phyloP scores from a whole-genome alignment of 2,113 vertebrate genomes.

The Tetraodon nigroviridis region DNA sequence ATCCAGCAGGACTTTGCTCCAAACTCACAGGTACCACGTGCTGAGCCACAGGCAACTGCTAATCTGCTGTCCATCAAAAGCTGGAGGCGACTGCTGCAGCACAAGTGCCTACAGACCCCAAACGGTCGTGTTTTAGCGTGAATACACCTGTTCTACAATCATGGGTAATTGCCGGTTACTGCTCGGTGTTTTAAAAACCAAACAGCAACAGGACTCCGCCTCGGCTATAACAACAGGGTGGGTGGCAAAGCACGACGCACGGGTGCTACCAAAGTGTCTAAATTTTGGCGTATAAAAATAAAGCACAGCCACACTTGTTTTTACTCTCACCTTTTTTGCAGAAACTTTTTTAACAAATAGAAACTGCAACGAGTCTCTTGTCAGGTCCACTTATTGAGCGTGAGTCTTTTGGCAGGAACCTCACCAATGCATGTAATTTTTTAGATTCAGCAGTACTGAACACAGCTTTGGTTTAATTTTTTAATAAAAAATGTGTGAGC shows the following conservation, averaged over 20 bases:
- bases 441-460: slow-evolving; percentile 14
- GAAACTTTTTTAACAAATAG: slow-evolving; percentile 26
- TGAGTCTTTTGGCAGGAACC: slow-evolving; percentile 37
- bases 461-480: slow-evolving; percentile 26
- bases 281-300: no score
- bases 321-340: slow-evolving; percentile 4
- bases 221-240: no score
- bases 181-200: no score
- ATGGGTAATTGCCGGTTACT: slow-evolving; percentile 32
- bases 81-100: no score
- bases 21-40: no score
- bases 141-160: slow-evolving; percentile 13
- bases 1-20: no score
- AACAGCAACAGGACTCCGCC: no score
- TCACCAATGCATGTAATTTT: slow-evolving; percentile 22
- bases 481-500: slow-evolving; percentile 14
- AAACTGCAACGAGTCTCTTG: slow-evolving; percentile 22
- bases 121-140: slow-evolving; percentile 9
- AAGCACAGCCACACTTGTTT: no score
- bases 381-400: slow-evolving; percentile 17
- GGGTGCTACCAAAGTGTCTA: no score
- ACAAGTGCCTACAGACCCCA: slow-evolving; percentile 26
- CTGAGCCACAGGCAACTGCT: no score
- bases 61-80: no score
- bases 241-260: no score